phyloP scores from a whole-genome alignment of 2,888 invertebrate genomes.

The Caenorhabditis panamensis region DNA sequence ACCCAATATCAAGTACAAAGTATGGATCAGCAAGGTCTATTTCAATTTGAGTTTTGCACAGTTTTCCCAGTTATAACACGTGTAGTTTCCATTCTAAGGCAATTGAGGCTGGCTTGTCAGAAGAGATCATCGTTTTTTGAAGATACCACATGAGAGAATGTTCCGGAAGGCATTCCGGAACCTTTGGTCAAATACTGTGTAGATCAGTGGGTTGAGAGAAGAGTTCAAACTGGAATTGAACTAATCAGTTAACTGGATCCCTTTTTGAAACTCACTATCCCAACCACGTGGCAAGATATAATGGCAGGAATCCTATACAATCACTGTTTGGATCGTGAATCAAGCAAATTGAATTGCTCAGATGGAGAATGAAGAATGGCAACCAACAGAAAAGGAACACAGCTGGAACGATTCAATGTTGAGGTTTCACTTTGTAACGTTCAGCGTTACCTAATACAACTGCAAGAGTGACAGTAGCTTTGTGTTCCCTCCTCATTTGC shows the following conservation, averaged over 20 bases:
- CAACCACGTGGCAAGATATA: constrained; percentile 96
- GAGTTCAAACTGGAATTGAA: constrained; percentile 76
- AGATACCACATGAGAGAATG: constrained; percentile 71
- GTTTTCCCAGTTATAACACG: constrained; percentile 26
- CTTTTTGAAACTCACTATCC: constrained; percentile 86
- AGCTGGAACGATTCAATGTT: constrained; percentile 84
- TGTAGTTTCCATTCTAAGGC: constrained; percentile 32
- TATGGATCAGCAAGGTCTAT: constrained; percentile 6
- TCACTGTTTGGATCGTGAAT: constrained; percentile 61
- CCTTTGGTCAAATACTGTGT: constrained; percentile 80
- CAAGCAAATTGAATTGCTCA: constrained; percentile 95
- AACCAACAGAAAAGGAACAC: constrained; percentile 99
- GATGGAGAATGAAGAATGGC: constrained; percentile 98
- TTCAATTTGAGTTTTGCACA: constrained; percentile 11
- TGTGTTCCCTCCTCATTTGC: constrained; percentile 88
- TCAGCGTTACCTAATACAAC: constrained; percentile 91
- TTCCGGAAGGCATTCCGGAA: constrained; percentile 80
- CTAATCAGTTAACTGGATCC: neutral
- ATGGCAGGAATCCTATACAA: constrained; percentile 83
- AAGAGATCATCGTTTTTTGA: constrained; percentile 54
- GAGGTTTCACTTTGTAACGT: neutral
- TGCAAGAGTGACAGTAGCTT: constrained; percentile 97
- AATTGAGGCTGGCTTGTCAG: neutral
- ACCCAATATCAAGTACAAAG: neutral
- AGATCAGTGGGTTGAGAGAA: constrained; percentile 79